Evolutionary conservation across 2,113 vertebrate genomes (phyloP), one percentile per base, ranked within the genome.

Genomic region (Hyperopisus bebe): DNA sequence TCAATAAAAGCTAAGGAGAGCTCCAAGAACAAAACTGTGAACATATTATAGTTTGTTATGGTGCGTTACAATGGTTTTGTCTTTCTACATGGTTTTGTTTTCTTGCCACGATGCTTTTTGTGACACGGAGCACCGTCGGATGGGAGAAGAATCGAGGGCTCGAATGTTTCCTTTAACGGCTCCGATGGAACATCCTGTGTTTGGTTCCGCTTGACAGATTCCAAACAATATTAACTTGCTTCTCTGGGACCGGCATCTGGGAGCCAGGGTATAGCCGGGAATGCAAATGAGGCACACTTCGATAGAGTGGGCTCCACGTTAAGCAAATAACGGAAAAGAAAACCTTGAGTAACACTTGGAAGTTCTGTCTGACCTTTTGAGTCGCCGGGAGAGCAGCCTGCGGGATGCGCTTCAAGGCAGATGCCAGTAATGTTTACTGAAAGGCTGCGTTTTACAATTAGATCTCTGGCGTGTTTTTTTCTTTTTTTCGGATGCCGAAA

Each of bases 201-300:
- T 91, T 87, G 35, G 90, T 89, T 92, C 86, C 88, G 88, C 91
- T 62, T 91, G 89, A 92, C 89, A 90, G 89, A 91, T 77, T 92
- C 88, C 53, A 87, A 92, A 92, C 92, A 92, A 91, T 90, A 91
- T 89, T 82, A 92, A 86, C 62, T 24, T 87, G 88, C 88, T 50
- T 88, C 88, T 89, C 80, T 88, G 86, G 90, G 77, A 86, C 88
- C 44, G 86, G 89, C 88, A 88, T 48, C 55, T 89, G 90, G 89
- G 85, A 89, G 84, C 48, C 48, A 83, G 82, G 88, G 89, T 39
- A 42, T 47, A 90, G 89, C 86, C n/a, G 15, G 88, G 85, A 91
- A 92, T 92, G 91, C 89, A 91, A 91, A 92, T 91, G 86, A 90
- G 89, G 55, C 44, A 47, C 80, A 86, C 88, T 91, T 89, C 87